These are phyloP conservation scores for Poecilia gillii DNA, from an alignment of 2,797 vertebrate species.

Conservation along the genomic window DNA sequence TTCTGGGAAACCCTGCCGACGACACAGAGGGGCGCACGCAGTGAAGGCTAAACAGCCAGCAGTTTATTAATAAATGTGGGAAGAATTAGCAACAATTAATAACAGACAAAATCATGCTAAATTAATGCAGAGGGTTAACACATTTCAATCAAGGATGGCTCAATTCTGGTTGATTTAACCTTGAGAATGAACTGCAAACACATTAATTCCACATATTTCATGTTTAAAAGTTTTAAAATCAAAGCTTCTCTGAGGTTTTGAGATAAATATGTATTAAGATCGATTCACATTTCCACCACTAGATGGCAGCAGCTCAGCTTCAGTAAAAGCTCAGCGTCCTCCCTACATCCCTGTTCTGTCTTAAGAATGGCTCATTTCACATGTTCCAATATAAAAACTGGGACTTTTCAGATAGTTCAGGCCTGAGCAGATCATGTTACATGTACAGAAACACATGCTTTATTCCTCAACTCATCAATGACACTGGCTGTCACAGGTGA, in stretches of 20 bases:
- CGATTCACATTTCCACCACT: conserved; percentile 67
- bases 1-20: conserved; percentile 86
- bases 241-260: conserved; percentile 20
- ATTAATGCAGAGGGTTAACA: background rate
- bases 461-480: conserved; percentile 4
- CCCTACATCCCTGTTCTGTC: background rate
- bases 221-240: conserved; percentile 30
- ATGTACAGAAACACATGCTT: conserved; percentile 3
- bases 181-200: conserved; percentile 13
- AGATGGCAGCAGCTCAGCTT: conserved; percentile 88
- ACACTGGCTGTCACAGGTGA: conserved; percentile 25
- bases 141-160: background rate
- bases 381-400: conserved; percentile 34
- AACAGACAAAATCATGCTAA: background rate
- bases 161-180: background rate
- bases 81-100: conserved; percentile 14
- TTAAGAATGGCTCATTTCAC: conserved; percentile 68
- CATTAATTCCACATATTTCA: conserved; percentile 37
- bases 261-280: conserved; percentile 14
- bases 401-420: conserved; percentile 32
- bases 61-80: conserved; percentile 1
- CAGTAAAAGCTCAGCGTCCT: conserved; percentile 27
- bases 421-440: conserved; percentile 25
- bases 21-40: conserved; percentile 18
- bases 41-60: conserved; percentile 6